Evolutionary conservation across 2,888 invertebrate species (phyloP), one percentile per base, ranked within the genome.

Genomic region (Drosophila rellima): DNA sequence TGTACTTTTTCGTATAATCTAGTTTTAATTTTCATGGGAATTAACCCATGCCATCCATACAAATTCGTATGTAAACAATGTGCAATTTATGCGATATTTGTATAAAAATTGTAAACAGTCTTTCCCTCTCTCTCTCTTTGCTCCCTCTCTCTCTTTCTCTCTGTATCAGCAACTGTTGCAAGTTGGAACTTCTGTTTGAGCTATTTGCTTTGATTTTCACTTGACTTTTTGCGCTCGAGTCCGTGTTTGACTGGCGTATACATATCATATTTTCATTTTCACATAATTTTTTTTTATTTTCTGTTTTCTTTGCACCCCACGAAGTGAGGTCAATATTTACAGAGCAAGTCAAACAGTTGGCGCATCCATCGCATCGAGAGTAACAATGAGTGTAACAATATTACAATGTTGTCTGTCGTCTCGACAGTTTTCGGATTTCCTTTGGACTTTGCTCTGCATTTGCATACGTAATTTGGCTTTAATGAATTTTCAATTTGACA

Each of bases 401-500:
- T 17, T 40, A 45, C 67, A 59, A 50, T 62, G 48, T 63, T 20
- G 29, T 56, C 57, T 20, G 29, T 56, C 57, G 66, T 50, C 68
- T 69, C 70, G 66, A 39, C 68, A 55, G 59, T 44, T 63, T 26
- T 7, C 26, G 2, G 70, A 70, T 60, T 74, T 31, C 78, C 57
- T 66, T 67, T 80, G 69, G 71, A 75, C 52, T 80, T 80, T 61
- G 44, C 47, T 60, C 62, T 67, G 63, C 59, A 76, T 72, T 84
- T 84, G 74, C 81, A 88, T 82, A 82, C 89, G 84, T 91, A 89
- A 91, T 88, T 90, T 81, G 85, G 76, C 84, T 91, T 90, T 90
- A 90, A 90, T 90, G 89, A 91, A 90, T 90, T 91, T 91, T 84
- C 87, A 90, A 90, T 80, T 82, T 83, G 83, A 84, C 87, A 90